Base-by-base conservation (phyloP, 2,888 invertebrate genomes). In the Tetramorium bicarinatum region DNA sequence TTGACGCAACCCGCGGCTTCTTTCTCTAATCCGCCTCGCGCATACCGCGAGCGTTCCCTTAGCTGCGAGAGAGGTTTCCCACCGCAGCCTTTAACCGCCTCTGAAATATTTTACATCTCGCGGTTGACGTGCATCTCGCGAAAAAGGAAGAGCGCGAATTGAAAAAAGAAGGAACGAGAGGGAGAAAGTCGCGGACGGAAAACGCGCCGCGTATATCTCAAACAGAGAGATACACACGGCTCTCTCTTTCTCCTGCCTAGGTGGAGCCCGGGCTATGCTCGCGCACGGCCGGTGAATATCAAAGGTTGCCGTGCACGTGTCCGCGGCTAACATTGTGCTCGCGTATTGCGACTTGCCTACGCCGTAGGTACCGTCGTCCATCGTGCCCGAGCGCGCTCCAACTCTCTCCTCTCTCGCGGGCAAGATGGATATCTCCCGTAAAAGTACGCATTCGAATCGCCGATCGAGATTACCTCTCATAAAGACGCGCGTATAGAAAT, bases 101-200 rank as follows among this genome's bases (percentile, higher is more conserved):
- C 72, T 80, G 79, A 80, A 80, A 80, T 80, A 80, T 71, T 80
- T 80, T 80, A 80, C 59, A 47, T 80, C 72, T 34, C 79, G 79
- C 38, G 79, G 79, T 80, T 72, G 79, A 80, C 47, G 79, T 80
- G 59, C 79, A 47, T 59, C 71, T 80, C 72, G 79, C 47, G 59
- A 80, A 72, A 34, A 59, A 25, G n/a, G 75, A 62, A 74, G 29
- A 61, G 11, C 44, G 38, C n/a, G n/a, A 47, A 61, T 25, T 13
- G 15, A 25, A 74, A 34, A 56, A 9, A 25, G 1, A 41, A 25
- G 61, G 15, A 54, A 3, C 21, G 3, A 41, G 64, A 29, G 54
- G 44, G 67, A 44, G 41, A 66, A 21, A 54, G 67, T 52, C 21
- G 56, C 47, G 29, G 15, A 47, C 71, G 71, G 79, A 79, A 79